Conservation (phyloP, 1,140 invertebrate genomes). For the Drosophila melanogaster region Release_6_plus_ISO1_MT NT_033777.3:27704001-27704500, state of each 20-base stretch:
- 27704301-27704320: conserved; percentile 86
- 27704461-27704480: conserved; percentile 86
- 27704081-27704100: conserved; percentile 88
- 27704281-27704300: conserved; percentile 85
- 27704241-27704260: conserved; percentile 82
- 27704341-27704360: background rate
- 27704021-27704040: conserved; percentile 87
- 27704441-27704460: conserved; percentile 86
- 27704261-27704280: conserved; percentile 86
- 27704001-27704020: conserved; percentile 88
- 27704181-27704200: conserved; percentile 66
- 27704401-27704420: conserved; percentile 88
- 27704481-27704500: conserved; percentile 84
- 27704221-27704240: conserved; percentile 85
- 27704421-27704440: conserved; percentile 87
- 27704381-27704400: conserved; percentile 84
- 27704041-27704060: conserved; percentile 87
- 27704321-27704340: conserved; percentile 82
- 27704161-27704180: conserved; percentile 83
- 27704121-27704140: conserved; percentile 87
- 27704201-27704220: conserved; percentile 52
- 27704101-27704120: conserved; percentile 90
- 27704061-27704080: conserved; percentile 85
- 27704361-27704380: rapidly evolving
- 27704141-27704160: conserved; percentile 84